These are phyloP conservation scores for Esperia sulphurella DNA, from an alignment of 2,888 invertebrate genomes.

Conservation along the genomic window DNA sequence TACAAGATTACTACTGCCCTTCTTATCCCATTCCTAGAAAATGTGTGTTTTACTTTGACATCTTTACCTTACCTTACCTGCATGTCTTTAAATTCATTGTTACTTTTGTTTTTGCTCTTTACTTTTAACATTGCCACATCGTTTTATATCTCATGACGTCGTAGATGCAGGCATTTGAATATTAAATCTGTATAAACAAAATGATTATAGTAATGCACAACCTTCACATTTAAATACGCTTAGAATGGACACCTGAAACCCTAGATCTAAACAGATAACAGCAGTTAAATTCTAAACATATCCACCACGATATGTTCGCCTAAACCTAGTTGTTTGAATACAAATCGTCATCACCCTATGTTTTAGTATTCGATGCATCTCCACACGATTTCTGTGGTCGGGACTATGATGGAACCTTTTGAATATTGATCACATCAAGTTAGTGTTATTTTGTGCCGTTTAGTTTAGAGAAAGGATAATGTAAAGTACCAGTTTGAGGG, in stretches of 20 bases:
- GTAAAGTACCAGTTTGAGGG: constrained; percentile 44
- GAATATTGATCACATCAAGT: constrained; percentile 66
- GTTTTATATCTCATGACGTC: no score
- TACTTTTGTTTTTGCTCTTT: no score
- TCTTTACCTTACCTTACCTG: no score
- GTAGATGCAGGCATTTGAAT: no score
- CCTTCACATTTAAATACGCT: constrained; percentile 8
- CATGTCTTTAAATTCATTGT: no score
- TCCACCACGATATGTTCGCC: constrained; percentile 51
- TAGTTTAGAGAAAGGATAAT: constrained; percentile 19
- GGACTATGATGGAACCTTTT: constrained; percentile 54
- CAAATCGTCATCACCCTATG: constrained; percentile 46
- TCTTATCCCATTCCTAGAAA: no score
- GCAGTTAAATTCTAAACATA: constrained; percentile 48
- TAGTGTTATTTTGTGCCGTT: constrained; percentile 27
- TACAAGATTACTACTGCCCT: no score
- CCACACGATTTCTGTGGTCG: constrained; percentile 71
- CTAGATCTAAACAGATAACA: constrained; percentile 42
- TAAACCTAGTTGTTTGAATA: constrained; percentile 55
- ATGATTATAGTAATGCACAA: neutral
- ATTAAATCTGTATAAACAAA: neutral
- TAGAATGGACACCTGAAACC: constrained; percentile 5
- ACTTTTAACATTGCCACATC: no score
- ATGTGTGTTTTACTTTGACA: no score
- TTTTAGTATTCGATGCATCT: constrained; percentile 59